Evolutionary conservation across 2,113 vertebrate genomes (phyloP), one percentile per base, ranked within the genome.

Genomic region (Jacana jacana): DNA sequence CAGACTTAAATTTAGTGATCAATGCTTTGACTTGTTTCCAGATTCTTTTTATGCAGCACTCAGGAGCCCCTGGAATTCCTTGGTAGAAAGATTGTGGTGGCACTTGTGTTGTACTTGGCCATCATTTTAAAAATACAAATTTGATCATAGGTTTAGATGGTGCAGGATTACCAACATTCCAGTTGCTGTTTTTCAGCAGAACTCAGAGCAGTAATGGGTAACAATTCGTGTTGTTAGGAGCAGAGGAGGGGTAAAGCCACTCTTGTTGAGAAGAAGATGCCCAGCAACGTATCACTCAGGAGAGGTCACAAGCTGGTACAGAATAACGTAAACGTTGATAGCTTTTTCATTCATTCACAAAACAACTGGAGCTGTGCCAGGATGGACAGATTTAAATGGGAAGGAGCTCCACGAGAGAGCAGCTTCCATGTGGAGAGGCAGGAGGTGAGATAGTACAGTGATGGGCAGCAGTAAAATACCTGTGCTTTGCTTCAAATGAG

Each of bases 241-340:
- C 57, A 60, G 33, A 52, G 8, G 46, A 68, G n/a, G 13, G 31
- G 25, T 28, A 35, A 68, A 89, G 10, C 3, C 24, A 13, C 31
- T 72, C 61, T 17, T 31, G 17, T 51, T 71, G 35, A 57, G 46
- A 49, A 77, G 39, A 27, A 85, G 83, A 35, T 68, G 30, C 1
- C 3, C 22, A 51, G 19, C 0, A 1, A 49, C 14, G 4, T 25
- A 35, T 13, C 31, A 22, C 39, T 33, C 20, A 16, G 24, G 49
- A 76, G 70, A 65, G 33, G 44, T n/a, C 66, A 88, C 79, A 65
- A 82, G 13, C 19, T 37, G 46, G 6, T 33, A 33, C 24, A 49
- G 81, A 51, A 44, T 2, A 13, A 10, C 1, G 1, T 6, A 70
- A 54, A 6, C 28, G 15, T 22, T 16, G 54, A 57, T 25, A 88